Evolutionary conservation across 2,888 invertebrate species (phyloP).

Genomic region (Caenorhabditis japonica): DNA sequence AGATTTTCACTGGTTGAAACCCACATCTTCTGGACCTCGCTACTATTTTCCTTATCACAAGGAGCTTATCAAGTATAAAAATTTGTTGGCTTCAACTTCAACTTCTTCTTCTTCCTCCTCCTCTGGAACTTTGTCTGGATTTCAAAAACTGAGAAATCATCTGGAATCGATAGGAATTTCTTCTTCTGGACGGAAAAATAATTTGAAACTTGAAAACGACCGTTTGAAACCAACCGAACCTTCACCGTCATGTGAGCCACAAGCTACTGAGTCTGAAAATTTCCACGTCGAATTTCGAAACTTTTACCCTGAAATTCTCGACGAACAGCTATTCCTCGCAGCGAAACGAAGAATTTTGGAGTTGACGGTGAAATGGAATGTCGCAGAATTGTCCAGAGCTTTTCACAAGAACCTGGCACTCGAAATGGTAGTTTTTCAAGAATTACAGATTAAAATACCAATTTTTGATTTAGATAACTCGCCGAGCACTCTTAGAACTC

Average conservation of each 20-base stretch:
- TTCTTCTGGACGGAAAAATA: no score
- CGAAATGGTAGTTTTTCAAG: constrained; percentile 22
- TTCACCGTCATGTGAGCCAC: background rate
- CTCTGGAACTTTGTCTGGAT: no score
- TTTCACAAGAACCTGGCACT: constrained; percentile 36
- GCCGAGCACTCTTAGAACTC: constrained; percentile 26
- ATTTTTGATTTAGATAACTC: constrained; percentile 21
- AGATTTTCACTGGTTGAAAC: constrained; percentile 63
- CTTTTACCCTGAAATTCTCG: constrained; percentile 38
- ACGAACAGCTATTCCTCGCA: background rate
- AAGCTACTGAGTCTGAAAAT: background rate
- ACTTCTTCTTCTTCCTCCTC: background rate
- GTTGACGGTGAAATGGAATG: background rate
- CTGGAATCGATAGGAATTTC: no score
- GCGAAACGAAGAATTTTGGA: constrained; percentile 1
- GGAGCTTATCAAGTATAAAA: constrained; percentile 77
- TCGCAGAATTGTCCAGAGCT: constrained; percentile 4
- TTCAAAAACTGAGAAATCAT: no score
- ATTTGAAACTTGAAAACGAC: no score
- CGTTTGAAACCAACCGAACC: no score
- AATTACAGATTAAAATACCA: background rate
- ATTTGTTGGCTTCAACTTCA: background rate
- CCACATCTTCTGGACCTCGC: constrained; percentile 82
- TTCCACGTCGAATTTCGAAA: constrained; percentile 15
- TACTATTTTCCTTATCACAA: constrained; percentile 95